Evolutionary conservation across 2,888 invertebrate genomes (phyloP), one percentile per base, ranked within the genome.

Genomic region (Drosophila fulvimacula): DNA sequence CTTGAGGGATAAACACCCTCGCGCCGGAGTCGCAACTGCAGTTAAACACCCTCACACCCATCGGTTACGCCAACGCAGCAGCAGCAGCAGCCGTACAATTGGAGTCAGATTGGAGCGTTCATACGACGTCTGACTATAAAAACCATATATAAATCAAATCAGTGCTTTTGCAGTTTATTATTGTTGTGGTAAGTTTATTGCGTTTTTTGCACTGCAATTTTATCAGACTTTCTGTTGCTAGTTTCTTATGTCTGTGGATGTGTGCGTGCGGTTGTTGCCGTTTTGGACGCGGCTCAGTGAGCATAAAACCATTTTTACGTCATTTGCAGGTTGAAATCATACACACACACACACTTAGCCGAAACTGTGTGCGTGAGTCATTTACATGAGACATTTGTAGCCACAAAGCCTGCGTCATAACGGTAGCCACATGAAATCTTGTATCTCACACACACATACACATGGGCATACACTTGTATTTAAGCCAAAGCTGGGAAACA

Each of bases 241-340:
- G 39, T 62, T 60, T 62, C 62, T 59, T 56, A 7, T 61, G 17
- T 69, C 27, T 46, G 44, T 62, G 49, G 51, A 6, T 53, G 46
- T 64, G 62, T 60, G 42, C 11, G 48, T 48, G 60, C 41, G 55
- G 21, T 59, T 69, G 57, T 71, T 75, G 72, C 68, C 68, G 73
- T 76, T 68, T 76, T 19, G 57, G 75, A 53, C 76, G 76, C 72
- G 85, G 85, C 82, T 88, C 85, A 81, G 71, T 85, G 85, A 78
- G 72, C 85, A 88, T 82, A 76, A 84, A 81, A 79, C 70, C 57
- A 69, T 77, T 60, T 82, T 84, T 76, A 76, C 87, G 81, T 85
- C 78, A 88, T 77, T 69, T 72, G 72, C 85, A 73, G 79, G 68
- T 73, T 77, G 73, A 66, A 75, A 73, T 71, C 65, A 72, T 70